These are phyloP conservation scores for Linepithema humile DNA, from an alignment of 1,140 invertebrate species.

Conservation along the genomic window DNA sequence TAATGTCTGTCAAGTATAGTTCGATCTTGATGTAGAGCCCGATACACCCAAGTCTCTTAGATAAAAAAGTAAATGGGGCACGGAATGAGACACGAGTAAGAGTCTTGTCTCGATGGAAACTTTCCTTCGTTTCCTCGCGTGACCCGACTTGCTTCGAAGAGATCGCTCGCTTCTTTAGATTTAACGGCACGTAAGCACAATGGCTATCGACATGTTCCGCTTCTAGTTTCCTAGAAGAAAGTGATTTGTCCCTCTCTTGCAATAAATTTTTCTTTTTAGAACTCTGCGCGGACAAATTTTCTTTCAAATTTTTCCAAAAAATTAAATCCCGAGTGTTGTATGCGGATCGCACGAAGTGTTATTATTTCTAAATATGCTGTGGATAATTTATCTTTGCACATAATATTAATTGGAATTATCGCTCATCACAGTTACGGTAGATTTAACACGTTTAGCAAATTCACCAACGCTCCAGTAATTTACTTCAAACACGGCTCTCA, in stretches of 20 bases:
- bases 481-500: neutral
- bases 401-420: neutral
- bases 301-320: too few relatives aligned
- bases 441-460: neutral
- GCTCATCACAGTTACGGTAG: neutral
- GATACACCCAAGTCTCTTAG: neutral
- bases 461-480: neutral
- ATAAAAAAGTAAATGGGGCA: constrained; percentile 22
- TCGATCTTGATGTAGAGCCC: constrained; percentile 6
- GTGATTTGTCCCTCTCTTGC: too few relatives aligned
- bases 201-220: constrained; percentile 4
- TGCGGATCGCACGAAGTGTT: too few relatives aligned
- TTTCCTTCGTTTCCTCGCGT: constrained; percentile 39
- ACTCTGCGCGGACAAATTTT: too few relatives aligned
- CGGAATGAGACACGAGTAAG: neutral
- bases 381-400: too few relatives aligned
- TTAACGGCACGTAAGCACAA: neutral
- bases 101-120: constrained; percentile 2
- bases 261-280: neutral
- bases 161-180: constrained; percentile 6
- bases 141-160: constrained; percentile 27
- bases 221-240: neutral
- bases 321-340: too few relatives aligned
- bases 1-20: constrained; percentile 4
- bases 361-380: neutral